Base-by-base conservation (phyloP, 2,797 vertebrate genomes). In the Jordanella pulchra region DNA sequence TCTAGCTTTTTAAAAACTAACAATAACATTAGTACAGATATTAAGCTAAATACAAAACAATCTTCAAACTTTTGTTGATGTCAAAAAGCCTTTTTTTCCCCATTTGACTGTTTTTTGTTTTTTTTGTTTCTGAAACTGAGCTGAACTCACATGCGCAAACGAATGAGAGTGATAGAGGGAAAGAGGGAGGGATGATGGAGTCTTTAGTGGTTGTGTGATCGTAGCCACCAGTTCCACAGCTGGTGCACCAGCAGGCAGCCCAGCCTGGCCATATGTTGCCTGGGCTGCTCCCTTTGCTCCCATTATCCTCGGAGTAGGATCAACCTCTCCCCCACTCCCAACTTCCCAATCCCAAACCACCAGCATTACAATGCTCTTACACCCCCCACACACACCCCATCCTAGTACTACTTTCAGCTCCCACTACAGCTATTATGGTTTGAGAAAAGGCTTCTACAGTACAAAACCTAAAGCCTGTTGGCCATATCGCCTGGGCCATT, bases 221-320 rank as follows among this genome's bases (percentile, higher is more conserved):
- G 90, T 86, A 86, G 78, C 92, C 95, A 95, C 95, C 96, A 96
- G 94, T 92, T 81, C 92, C 96, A 93, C 96, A 97, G 96, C 96
- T 97, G 96, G 95, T 94, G 94, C 94, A 93, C 91, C 96, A 97
- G 96, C 96, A 96, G 96, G 96, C 94, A 93, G 86, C 92, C 94
- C 94, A 93, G 96, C 95, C 89, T 78, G 88, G 91, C 96, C 96
- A 97, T 96, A 97, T 96, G 96, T 93, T 95, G 93, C 90, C 89
- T 93, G 93, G 77, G 87, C 94, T 91, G 95, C 94, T 96, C 94
- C 95, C 94, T 95, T 96, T 95, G 95, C 95, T 96, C 93, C 95
- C 94, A 96, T 97, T 96, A 95, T 96, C 93, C 94, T 93, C 93
- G 84, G 94, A 91, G 91, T 87, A 71, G 75, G 87, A 51, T 69